These are phyloP conservation scores for Phorcus lineatus DNA, from an alignment of 2,888 invertebrate species.

Conservation along the genomic window DNA sequence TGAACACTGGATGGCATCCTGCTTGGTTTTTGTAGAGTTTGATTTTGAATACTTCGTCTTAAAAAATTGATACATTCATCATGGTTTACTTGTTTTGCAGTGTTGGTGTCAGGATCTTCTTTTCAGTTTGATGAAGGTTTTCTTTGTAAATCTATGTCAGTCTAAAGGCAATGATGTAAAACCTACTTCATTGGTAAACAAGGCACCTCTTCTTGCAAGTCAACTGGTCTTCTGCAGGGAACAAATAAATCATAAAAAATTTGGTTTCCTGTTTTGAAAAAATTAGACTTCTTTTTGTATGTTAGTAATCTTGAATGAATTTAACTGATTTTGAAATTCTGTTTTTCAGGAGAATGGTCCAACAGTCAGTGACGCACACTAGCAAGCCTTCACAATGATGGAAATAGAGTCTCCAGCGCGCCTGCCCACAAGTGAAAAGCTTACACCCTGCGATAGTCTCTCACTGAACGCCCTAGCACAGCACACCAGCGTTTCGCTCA, in stretches of 20 bases:
- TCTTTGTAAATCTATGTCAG: no score
- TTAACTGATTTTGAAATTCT: not conserved
- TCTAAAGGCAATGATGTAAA: no score
- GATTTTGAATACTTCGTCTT: no score
- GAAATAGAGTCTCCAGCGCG: conserved; percentile 51
- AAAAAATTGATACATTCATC: no score
- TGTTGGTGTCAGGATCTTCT: no score
- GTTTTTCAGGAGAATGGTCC: conserved; percentile 23
- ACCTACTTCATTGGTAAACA: not conserved
- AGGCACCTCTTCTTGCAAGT: not conserved
- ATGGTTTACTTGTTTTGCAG: no score
- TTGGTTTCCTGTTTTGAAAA: no score
- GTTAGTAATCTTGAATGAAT: no score
- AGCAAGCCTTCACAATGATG: conserved; percentile 43
- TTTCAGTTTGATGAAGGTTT: no score
- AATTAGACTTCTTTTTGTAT: no score
- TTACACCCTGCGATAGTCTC: not conserved
- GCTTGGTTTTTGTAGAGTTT: no score
- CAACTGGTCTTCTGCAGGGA: not conserved
- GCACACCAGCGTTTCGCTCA: conserved; percentile 9
- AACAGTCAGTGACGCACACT: not conserved
- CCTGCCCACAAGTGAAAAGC: conserved; percentile 20
- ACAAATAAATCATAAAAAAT: not conserved
- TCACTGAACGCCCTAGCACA: conserved; percentile 5
- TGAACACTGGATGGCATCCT: no score